Evolutionary conservation across 2,113 vertebrate species (phyloP).

Genomic region (Penelope pileata): DNA sequence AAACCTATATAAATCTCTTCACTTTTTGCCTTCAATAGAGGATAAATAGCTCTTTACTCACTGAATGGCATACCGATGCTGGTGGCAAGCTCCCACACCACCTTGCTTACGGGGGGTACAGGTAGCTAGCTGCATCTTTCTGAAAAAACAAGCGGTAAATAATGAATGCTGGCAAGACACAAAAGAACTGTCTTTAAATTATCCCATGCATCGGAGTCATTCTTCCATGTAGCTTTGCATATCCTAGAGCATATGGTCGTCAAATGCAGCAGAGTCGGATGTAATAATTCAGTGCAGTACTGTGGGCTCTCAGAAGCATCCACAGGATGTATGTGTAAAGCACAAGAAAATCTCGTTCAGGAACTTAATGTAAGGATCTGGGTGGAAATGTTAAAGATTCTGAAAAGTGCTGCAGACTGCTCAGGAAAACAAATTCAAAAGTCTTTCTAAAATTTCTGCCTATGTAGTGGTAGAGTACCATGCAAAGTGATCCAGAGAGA

Average conservation of each 20-base stretch:
- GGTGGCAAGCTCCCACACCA: background rate
- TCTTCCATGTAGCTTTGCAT: background rate
- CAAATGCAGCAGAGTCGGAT: background rate
- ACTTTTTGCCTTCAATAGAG: conserved; percentile 58
- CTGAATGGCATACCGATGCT: conserved; percentile 25
- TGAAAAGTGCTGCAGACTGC: conserved; percentile 29
- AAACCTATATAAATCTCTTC: conserved; percentile 17
- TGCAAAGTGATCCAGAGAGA: background rate
- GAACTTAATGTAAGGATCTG: background rate
- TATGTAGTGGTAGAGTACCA: background rate
- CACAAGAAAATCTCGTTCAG: conserved; percentile 53
- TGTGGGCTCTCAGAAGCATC: background rate
- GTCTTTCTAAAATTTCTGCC: background rate
- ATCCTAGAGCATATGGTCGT: background rate
- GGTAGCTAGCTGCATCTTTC: background rate
- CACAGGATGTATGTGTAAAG: conserved; percentile 40
- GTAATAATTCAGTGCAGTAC: background rate
- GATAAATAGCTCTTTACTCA: conserved; percentile 14
- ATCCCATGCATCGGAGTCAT: background rate
- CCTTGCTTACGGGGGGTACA: background rate
- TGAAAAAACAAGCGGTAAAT: conserved; percentile 7
- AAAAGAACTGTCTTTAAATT: background rate
- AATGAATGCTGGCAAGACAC: background rate
- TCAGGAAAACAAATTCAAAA: conserved; percentile 58
- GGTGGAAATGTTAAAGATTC: background rate